Base-by-base conservation (phyloP, 2,888 invertebrate genomes). In the Leptura quadrifasciata region DNA sequence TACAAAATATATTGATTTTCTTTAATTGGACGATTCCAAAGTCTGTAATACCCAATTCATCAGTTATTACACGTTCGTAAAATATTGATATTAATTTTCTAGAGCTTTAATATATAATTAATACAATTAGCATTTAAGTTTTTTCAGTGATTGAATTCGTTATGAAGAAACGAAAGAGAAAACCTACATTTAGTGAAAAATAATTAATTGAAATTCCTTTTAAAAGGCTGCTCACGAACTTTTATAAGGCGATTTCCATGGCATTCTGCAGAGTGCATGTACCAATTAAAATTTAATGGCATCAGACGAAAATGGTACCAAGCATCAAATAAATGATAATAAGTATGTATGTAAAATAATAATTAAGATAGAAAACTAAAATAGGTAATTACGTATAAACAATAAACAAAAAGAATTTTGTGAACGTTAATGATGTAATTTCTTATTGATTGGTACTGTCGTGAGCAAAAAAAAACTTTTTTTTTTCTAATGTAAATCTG, bases 41-140 rank as follows among this genome's bases (percentile, higher is more conserved):
- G 8, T 18, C 17, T 54, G n/a, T 21, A 57, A 57, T 65, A 64
- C 17, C 10, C 27, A 15, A 24, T n/a, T n/a, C 18, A 12, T 12
- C 17, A 18, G 55, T 6, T 10, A n/a, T 12, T 21, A 2, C 57
- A 57, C 57, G 57, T 57, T 57, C 57, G 10, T 57, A 57, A 57
- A 57, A 57, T 57, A 57, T 57, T 57, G 18, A 57, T 9, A 18
- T 55, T 55, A 55, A 55, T 55, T 55, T 55, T 20, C 55, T 18
- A 5, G 57, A 18, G 57, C 20, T 20, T 57, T 20, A 5, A 18
- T 57, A 20, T 8, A 20, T 57, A 20, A 57, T 57, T 57, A 20
- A 21, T 20, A 57, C 3, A 57, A 47, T n/a, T 47, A 47, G 47
- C 3, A 6, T 47, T n/a, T n/a, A 47, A 47, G 12, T 15, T 47